A percentile compares a stretch with the other conserved stretches of the same genome.
phyloP scores from a whole-genome alignment of 2,113 vertebrate species.

The Pyxicephalus adspersus region DNA sequence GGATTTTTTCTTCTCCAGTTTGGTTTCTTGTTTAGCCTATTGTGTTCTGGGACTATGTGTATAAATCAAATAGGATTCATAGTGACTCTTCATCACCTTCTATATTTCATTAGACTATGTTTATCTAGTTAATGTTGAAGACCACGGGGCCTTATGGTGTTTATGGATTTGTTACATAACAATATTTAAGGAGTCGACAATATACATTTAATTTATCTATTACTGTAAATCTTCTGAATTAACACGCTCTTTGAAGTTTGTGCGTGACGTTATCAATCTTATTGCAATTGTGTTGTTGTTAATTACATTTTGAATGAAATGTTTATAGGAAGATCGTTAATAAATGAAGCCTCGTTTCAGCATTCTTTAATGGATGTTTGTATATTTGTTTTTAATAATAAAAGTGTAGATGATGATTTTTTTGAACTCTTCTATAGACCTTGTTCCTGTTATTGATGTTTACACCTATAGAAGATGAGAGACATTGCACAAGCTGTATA shows the following conservation, averaged over 20 bases:
- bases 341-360: constrained; percentile 40
- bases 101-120: constrained; percentile 64
- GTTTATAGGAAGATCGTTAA: constrained; percentile 48
- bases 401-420: too few species aligned
- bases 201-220: constrained; percentile 43
- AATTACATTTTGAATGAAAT: constrained; percentile 50
- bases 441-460: too few species aligned
- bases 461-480: too few species aligned
- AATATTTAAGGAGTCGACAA: constrained; percentile 30
- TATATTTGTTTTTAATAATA: background rate
- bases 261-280: constrained; percentile 17
- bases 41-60: background rate
- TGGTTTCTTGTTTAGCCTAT: background rate
- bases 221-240: constrained; percentile 46
- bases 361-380: background rate
- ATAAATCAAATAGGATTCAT: constrained; percentile 13
- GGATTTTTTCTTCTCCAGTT: background rate
- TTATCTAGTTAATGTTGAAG: constrained; percentile 73
- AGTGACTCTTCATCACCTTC: background rate
- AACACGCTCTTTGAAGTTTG: constrained; percentile 44
- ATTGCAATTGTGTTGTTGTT: constrained; percentile 46
- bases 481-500: too few species aligned
- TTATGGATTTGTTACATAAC: constrained; percentile 68
- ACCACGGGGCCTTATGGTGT: constrained; percentile 77
- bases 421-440: too few species aligned